phyloP scores from a whole-genome alignment of 2,888 invertebrate species.

The Limnephilus lunatus region DNA sequence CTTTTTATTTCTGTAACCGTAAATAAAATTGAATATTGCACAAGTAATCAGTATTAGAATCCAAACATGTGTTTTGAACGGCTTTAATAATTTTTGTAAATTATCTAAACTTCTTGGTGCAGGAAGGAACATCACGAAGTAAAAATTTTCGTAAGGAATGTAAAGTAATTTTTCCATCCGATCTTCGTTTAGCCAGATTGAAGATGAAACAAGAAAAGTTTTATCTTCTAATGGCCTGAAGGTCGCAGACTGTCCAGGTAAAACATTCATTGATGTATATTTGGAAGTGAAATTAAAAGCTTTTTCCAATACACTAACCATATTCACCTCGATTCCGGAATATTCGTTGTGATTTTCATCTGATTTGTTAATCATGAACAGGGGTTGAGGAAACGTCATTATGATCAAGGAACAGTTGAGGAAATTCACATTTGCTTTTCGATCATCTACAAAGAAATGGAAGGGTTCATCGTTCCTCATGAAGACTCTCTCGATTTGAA shows the following conservation, averaged over 20 bases:
- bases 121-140: conserved; percentile 9
- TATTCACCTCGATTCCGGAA: conserved; percentile 6
- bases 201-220: neutral
- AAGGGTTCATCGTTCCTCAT: neutral
- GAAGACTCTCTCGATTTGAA: neutral
- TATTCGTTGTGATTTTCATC: neutral
- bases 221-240: conserved; percentile 34
- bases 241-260: neutral
- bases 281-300: conserved; percentile 2
- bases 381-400: neutral
- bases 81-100: conserved; percentile 43
- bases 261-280: neutral
- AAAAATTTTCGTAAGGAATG: neutral
- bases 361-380: conserved; percentile 9
- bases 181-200: neutral
- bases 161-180: neutral
- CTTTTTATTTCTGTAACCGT: neutral
- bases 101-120: conserved; percentile 13
- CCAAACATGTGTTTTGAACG: conserved; percentile 35
- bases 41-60: neutral
- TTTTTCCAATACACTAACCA: neutral
- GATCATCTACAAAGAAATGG: neutral
- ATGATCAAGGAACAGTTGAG: neutral
- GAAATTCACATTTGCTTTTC: neutral
- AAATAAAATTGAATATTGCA: neutral